Conservation (phyloP, 2,113 vertebrate species). For the Chascanopsetta lugubris region DNA sequence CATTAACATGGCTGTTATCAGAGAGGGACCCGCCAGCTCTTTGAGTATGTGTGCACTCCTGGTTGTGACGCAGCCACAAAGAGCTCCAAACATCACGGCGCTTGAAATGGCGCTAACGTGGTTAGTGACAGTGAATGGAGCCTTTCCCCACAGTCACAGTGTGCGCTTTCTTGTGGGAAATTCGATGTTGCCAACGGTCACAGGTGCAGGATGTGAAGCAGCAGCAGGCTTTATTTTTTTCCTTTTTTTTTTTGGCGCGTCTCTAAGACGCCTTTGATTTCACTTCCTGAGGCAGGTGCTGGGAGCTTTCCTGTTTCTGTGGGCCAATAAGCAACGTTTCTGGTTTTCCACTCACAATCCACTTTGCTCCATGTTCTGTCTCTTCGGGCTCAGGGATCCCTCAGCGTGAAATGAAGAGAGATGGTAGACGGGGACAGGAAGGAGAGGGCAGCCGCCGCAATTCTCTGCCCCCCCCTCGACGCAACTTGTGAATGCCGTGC, state of each 20-base stretch:
- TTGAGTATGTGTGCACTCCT: not conserved
- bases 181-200: constrained; percentile 54
- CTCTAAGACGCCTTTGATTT: constrained; percentile 73
- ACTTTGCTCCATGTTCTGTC: constrained; percentile 44
- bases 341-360: constrained; percentile 49
- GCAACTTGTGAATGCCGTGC: constrained; percentile 65
- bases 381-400: constrained; percentile 33
- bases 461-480: constrained; percentile 47
- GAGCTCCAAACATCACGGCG: constrained; percentile 16
- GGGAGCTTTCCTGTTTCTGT: constrained; percentile 66
- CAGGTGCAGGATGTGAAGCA: constrained; percentile 74
- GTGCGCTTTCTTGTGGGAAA: constrained; percentile 44
- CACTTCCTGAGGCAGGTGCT: constrained; percentile 72
- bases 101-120: constrained; percentile 13
- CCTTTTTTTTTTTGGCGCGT: constrained; percentile 63
- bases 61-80: not conserved
- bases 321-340: constrained; percentile 58
- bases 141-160: constrained; percentile 48
- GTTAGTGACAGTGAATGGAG: constrained; percentile 46
- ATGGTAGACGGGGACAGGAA: constrained; percentile 18
- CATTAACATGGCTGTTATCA: constrained; percentile 44
- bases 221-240: constrained; percentile 36
- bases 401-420: constrained; percentile 53
- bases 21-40: not conserved
- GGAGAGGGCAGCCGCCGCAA: constrained; percentile 4